phyloP scores from a whole-genome alignment of 35 echinoderm and acorn worm species.

The Holothuria glaberrima region DNA sequence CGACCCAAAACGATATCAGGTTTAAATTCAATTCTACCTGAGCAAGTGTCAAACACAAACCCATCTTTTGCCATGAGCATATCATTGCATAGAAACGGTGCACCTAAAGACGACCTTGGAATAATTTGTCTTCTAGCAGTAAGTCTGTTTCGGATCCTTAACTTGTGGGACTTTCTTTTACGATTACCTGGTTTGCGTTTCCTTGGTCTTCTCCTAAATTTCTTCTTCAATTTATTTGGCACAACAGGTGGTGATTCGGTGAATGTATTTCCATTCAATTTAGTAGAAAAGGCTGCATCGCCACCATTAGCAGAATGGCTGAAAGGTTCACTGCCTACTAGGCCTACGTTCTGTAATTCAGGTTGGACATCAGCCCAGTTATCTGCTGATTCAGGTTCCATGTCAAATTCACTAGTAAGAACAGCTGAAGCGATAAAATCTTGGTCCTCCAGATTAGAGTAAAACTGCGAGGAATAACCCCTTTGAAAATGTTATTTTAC shows the following conservation, averaged over 20 bases:
- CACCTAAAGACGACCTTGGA: conserved; percentile 16
- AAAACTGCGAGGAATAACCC: too few species aligned
- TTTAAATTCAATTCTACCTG: conserved; percentile 54
- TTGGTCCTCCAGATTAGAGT: too few species aligned
- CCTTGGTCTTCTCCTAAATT: conserved; percentile 15
- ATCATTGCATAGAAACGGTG: conserved; percentile 47
- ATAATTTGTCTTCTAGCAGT: background rate
- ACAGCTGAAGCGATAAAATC: too few species aligned
- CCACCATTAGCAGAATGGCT: too few species aligned
- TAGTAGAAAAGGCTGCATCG: background rate
- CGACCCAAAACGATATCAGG: conserved; percentile 2
- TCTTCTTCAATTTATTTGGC: background rate
- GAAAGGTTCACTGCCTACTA: background rate
- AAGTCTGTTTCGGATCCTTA: background rate
- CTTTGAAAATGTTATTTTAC: too few species aligned
- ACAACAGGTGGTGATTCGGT: too few species aligned
- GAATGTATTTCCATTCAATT: background rate
- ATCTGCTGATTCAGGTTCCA: background rate
- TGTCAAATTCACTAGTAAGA: too few species aligned
- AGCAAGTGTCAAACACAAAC: conserved; percentile 51
- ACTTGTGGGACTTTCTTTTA: conserved; percentile 27
- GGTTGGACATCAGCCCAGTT: background rate
- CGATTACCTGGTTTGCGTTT: conserved; percentile 42
- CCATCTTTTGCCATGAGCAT: conserved; percentile 59
- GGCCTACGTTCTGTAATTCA: background rate